Evolutionary conservation across 2,797 vertebrate genomes (phyloP), one percentile per base, ranked within the genome.

Genomic region (Danio jaintianensis): DNA sequence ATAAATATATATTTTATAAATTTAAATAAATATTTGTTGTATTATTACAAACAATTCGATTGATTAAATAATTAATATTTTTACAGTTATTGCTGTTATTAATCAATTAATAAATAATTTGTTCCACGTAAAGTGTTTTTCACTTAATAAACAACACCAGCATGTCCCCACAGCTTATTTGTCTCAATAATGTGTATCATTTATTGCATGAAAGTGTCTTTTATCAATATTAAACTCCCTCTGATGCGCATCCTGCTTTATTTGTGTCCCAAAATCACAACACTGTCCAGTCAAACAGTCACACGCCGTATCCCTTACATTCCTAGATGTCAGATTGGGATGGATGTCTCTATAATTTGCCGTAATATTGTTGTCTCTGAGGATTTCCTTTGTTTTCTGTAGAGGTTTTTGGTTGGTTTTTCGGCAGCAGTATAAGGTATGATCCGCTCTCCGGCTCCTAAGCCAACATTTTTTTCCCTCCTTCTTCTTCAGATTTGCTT

Each of bases 301-400:
- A n/a, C 22, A 36, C 29, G 47, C 66, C 38, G 45, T 29, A 71
- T 55, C 29, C 4, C 4, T 0, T 43, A 6, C 50, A 66, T 76
- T 66, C 18, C 87, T 86, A 89, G 88, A 90, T 91, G 88, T 86
- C 89, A 86, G 83, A 79, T 79, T 70, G 66, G 71, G 83, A 64
- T 75, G 85, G 85, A 77, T 12, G 61, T 75, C 81, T 79, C 85
- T 91, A 87, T 91, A 88, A 90, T 92, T 88, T 90, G 84, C 89
- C 87, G 82, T 22, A 66, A 45, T 29, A 55, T 43, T 64, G 61
- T 55, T 66, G 13, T 64, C 64, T 76, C 50, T 76, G 16, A 66
- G 74, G 74, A 64, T 64, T 62, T 48, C 45, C 45, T 12, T 52
- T 69, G 22, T 38, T 69, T 69, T 69, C 11, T 40, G 8, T 43